Conservation (phyloP, 2,113 vertebrate species). For the Pogona vitticeps region DNA sequence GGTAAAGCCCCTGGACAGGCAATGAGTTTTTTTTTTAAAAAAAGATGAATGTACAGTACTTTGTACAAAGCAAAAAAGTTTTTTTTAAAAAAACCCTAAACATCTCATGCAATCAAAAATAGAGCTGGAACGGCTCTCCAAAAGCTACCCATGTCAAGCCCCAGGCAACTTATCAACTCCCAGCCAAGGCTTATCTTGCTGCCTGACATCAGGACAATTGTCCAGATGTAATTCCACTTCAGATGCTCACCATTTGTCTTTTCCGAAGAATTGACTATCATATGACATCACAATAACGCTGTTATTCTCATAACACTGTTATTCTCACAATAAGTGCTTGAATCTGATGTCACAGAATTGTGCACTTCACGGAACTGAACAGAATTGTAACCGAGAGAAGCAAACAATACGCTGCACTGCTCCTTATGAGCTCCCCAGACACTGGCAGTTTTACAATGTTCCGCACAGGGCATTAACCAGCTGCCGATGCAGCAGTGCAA, state of each 20-base stretch:
- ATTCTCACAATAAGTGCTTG: neutral
- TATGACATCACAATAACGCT: neutral
- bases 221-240: neutral
- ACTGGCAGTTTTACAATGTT: constrained; percentile 23
- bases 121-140: no score
- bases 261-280: neutral
- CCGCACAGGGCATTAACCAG: constrained; percentile 20
- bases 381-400: neutral
- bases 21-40: neutral
- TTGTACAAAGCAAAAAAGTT: no score
- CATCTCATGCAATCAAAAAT: no score
- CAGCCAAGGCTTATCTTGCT: neutral
- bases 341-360: neutral
- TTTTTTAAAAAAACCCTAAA: no score
- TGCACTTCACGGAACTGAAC: neutral
- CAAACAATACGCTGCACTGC: neutral
- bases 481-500: constrained; percentile 8
- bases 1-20: neutral
- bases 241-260: neutral
- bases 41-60: no score
- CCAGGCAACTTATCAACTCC: neutral
- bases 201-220: neutral
- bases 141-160: neutral
- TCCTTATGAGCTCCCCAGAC: neutral
- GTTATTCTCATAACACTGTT: neutral